phyloP scores from a whole-genome alignment of 2,113 vertebrate genomes.

The Myodes glareolus region DNA sequence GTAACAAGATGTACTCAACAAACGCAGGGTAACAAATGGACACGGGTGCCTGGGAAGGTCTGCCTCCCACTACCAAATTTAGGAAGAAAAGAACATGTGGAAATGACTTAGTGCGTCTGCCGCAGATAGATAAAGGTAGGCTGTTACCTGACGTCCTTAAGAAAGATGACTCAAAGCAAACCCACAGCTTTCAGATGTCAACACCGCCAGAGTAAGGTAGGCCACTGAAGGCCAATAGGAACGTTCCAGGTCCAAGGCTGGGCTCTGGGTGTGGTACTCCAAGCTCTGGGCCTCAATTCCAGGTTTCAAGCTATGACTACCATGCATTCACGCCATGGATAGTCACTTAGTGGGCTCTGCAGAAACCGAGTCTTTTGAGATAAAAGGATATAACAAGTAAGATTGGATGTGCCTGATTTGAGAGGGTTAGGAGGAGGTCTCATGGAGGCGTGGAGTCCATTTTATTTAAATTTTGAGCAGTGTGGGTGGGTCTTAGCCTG shows the following conservation, averaged over 20 bases:
- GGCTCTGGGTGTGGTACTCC: rapidly evolving
- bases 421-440: background rate
- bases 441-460: background rate
- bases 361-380: background rate
- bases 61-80: background rate
- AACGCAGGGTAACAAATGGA: background rate
- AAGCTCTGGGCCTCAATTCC: background rate
- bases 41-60: background rate
- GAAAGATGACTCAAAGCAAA: background rate
- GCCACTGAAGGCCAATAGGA: background rate
- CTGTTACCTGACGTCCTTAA: background rate
- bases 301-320: background rate
- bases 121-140: background rate
- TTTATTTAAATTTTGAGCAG: background rate
- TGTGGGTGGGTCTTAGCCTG: background rate
- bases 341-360: background rate
- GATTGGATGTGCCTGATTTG: background rate
- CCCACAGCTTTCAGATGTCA: background rate
- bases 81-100: background rate
- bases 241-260: background rate
- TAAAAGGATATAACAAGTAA: background rate
- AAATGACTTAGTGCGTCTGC: background rate
- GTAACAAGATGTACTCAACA: background rate
- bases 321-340: background rate
- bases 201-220: background rate